Percentiles rank a stretch among this genome's conserved stretches.
phyloP scores from a whole-genome alignment of 1,140 invertebrate species.

The Drosophila santomea region DNA sequence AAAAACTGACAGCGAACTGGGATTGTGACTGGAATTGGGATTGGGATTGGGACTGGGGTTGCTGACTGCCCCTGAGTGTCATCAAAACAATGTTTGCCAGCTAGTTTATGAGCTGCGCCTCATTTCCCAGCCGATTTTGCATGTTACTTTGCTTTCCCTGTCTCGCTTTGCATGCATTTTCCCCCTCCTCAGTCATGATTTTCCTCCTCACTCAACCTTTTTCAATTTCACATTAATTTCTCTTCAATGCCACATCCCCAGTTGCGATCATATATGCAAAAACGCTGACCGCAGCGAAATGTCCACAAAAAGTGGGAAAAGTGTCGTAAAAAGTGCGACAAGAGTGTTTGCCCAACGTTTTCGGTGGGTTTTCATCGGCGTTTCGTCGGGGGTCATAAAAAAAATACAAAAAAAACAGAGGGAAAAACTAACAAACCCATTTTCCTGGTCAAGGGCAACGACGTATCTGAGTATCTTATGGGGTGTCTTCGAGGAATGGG shows the following conservation, averaged over 20 bases:
- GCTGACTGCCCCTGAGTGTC: conserved; percentile 71
- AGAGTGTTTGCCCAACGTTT: conserved; percentile 43
- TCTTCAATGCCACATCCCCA: conserved; percentile 61
- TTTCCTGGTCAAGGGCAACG: conserved; percentile 74
- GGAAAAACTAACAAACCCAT: conserved; percentile 68
- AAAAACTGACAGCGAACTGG: conserved; percentile 20
- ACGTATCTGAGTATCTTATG: conserved; percentile 12
- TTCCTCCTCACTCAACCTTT: conserved; percentile 5
- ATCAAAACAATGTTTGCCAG: conserved; percentile 80
- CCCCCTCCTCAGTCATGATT: neutral
- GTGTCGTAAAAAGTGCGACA: conserved; percentile 63
- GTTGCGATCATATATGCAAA: conserved; percentile 57
- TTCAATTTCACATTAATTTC: conserved; percentile 82
- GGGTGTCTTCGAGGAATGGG: conserved; percentile 18
- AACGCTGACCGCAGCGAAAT: conserved; percentile 67
- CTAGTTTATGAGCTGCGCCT: conserved; percentile 78
- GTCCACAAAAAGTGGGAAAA: conserved; percentile 67
- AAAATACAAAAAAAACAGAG: neutral
- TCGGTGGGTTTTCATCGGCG: conserved; percentile 22
- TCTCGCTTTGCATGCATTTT: conserved; percentile 28
- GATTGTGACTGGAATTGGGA: conserved; percentile 3
- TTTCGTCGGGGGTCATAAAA: conserved; percentile 64
- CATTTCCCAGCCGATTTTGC: conserved; percentile 52
- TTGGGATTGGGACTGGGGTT: conserved; percentile 10
- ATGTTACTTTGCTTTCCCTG: conserved; percentile 40